Conservation (phyloP, 2,888 invertebrate genomes). For the Eristalinus aeneus region DNA sequence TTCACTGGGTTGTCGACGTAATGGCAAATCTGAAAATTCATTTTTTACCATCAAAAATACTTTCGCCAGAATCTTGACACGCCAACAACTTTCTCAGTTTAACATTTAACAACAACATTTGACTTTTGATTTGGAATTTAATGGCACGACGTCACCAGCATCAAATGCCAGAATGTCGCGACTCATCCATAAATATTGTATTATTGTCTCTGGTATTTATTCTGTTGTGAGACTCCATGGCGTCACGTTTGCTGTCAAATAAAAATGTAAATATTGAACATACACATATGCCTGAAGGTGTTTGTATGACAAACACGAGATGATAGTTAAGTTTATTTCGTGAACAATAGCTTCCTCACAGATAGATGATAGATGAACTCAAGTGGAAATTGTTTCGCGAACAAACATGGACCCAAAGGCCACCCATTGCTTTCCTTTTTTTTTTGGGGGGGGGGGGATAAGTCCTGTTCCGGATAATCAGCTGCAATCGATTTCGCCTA, state of each 20-base stretch:
- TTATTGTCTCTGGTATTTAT: background rate
- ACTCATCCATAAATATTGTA: background rate
- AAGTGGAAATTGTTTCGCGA: background rate
- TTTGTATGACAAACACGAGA: background rate
- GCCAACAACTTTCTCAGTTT: background rate
- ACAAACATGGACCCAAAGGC: background rate
- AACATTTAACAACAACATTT: no score
- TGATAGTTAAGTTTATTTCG: background rate
- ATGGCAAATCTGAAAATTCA: background rate
- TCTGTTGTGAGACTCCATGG: background rate
- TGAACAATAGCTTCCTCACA: background rate
- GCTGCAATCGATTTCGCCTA: constrained; percentile 7
- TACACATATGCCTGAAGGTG: background rate
- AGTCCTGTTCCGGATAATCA: background rate
- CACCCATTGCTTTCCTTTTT: background rate
- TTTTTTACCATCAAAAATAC: background rate
- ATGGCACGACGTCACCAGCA: background rate
- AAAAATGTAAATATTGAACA: background rate
- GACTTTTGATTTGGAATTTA: background rate
- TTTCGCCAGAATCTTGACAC: background rate
- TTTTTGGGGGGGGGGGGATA: background rate
- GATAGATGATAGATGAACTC: background rate
- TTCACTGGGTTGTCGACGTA: no score
- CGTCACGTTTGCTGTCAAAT: background rate
- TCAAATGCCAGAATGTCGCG: background rate